Evolutionary conservation across 2,113 vertebrate genomes (phyloP), one percentile per base, ranked within the genome.

Genomic region (Romanogobio albipinnatus): DNA sequence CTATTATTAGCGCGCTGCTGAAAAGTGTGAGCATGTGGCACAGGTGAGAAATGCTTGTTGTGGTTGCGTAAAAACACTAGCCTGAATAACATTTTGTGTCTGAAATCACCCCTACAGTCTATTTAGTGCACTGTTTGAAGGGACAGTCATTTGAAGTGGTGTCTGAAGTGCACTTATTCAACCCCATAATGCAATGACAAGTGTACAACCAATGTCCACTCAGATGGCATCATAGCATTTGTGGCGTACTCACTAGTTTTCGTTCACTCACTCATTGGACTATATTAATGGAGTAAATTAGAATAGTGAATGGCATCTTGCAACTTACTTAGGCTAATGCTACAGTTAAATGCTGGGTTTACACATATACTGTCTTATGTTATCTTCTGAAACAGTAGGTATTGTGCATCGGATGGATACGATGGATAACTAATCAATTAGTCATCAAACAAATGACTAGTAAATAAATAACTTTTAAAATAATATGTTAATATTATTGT

Each of bases 1-100:
- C 59, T 87, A 24, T 74, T 56, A 86, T 80, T 76, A 66, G 66
- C 47, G 24, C 10, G 70, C 39, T 61, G 71, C 17, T 53, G 61
- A 62, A 11, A 14, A 11, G 9, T 36, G 33, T 56, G 11, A 61
- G 49, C 36, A 15, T 15, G 22, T 24, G n/a, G 64, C 33, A 56
- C 24, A 15, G 71, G 33, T 53, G 47, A 56, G 59, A 70, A 73
- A 74, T n/a, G 10, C 68, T 71, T 0, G 39, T 11, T 39, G 64
- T 22, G 64, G 15, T 68, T 68, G 33, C 4, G 15, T 17, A 43
- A 43, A 71, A 29, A 29, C 29, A 29, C 29, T 29, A 29, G 29
- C n/a, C 3, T 13, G 1, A 7, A 13, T 3, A 73, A 3, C 10
- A 24, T 73, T 45, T 24, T 73, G 43, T 73, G 36, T 73, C 19